phyloP scores from a whole-genome alignment of 2,797 vertebrate species.

The Sebastes variabilis region DNA sequence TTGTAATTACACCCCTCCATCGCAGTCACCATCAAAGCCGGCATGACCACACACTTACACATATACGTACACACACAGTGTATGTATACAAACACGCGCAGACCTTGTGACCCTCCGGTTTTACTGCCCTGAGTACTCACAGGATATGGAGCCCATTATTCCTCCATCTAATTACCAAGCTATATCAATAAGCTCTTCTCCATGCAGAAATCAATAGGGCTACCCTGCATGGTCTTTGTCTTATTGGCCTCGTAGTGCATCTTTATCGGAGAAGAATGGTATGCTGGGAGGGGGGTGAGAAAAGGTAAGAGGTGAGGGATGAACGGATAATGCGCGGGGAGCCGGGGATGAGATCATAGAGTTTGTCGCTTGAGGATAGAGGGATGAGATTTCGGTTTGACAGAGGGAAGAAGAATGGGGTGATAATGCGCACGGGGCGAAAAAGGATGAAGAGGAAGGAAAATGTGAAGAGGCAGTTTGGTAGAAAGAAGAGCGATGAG shows the following conservation, averaged over 20 bases:
- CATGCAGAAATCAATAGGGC: slow-evolving; percentile 60
- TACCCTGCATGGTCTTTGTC: slow-evolving; percentile 41
- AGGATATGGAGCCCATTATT: slow-evolving; percentile 59
- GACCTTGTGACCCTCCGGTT: slow-evolving; percentile 35
- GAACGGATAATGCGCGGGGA: slow-evolving; percentile 17
- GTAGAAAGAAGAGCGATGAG: slow-evolving; percentile 44
- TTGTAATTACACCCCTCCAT: slow-evolving; percentile 72
- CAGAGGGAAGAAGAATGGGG: slow-evolving; percentile 46
- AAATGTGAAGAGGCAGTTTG: slow-evolving; percentile 25
- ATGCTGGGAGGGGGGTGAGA: not conserved
- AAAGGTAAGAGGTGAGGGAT: slow-evolving; percentile 37
- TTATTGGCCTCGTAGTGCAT: slow-evolving; percentile 52
- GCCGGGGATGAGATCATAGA: slow-evolving; percentile 28
- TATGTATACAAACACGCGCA: not conserved
- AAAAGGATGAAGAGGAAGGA: slow-evolving; percentile 34
- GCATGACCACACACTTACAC: slow-evolving; percentile 41
- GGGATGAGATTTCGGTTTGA: slow-evolving; percentile 42
- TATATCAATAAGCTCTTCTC: slow-evolving; percentile 52
- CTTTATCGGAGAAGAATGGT: slow-evolving; percentile 41
- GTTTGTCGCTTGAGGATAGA: slow-evolving; percentile 45
- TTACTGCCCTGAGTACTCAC: slow-evolving; percentile 38
- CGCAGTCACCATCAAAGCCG: slow-evolving; percentile 50
- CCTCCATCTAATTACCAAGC: slow-evolving; percentile 65
- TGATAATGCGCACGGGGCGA: slow-evolving; percentile 5
- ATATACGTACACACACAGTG: not conserved